Percentiles rank a stretch among this genome's conserved stretches.
Conservation (phyloP, 92 coral and sea anemone genomes). For the Phenganax marumi region DNA sequence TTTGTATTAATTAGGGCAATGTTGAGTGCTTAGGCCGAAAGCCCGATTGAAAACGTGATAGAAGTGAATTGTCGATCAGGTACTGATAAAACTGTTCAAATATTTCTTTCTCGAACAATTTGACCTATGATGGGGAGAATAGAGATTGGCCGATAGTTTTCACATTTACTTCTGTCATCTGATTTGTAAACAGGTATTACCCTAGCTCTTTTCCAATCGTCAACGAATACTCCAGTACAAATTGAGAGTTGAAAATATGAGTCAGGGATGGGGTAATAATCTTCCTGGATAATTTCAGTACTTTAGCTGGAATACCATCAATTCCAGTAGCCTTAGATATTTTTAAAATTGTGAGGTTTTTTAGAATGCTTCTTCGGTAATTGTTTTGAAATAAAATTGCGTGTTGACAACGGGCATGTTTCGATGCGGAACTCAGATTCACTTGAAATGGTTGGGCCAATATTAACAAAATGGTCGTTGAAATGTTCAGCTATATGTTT, state of each 20-base stretch:
- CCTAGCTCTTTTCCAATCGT: conserved; percentile 52
- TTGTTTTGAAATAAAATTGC: background rate
- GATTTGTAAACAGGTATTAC: conserved; percentile 43
- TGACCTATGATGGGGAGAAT: too few species aligned
- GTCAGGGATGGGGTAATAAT: conserved; percentile 22
- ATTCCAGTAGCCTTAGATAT: conserved; percentile 13
- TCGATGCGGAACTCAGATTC: background rate
- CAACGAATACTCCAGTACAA: conserved; percentile 34
- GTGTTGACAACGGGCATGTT: background rate
- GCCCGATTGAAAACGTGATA: conserved; percentile 57
- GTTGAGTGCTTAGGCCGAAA: conserved; percentile 58
- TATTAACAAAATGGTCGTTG: conserved; percentile 51
- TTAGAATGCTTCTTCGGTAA: background rate
- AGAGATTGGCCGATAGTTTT: too few species aligned
- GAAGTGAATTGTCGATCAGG: conserved; percentile 19
- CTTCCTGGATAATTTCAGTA: conserved; percentile 8
- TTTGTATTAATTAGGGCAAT: conserved; percentile 51
- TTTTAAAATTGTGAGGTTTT: background rate
- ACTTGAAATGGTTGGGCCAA: conserved; percentile 29
- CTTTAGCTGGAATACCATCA: conserved; percentile 25
- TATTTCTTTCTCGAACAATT: conserved; percentile 41
- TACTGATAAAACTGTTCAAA: conserved; percentile 35
- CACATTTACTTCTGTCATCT: conserved; percentile 40
- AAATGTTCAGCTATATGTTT: conserved; percentile 39
- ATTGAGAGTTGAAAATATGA: conserved; percentile 24